Base-by-base conservation (phyloP, 1,140 invertebrate genomes). In the Scaptomyza montana region DNA sequence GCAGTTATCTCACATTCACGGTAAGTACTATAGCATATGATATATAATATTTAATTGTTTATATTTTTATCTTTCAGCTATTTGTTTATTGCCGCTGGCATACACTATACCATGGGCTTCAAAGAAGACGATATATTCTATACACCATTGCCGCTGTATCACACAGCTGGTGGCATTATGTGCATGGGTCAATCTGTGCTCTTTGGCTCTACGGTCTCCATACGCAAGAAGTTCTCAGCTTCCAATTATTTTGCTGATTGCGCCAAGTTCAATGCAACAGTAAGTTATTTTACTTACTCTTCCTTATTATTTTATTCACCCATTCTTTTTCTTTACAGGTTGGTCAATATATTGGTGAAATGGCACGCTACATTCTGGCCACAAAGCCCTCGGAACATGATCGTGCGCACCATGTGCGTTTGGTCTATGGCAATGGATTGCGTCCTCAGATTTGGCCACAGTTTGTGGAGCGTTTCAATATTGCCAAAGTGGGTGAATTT, bases 281-380 rank as follows among this genome's bases (percentile, higher is more conserved):
- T 99, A 93, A 96, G 95, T 41, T 33, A 5, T 33, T 7, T 5
- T 5, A 0, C 0, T 5, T 33, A 7, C 7, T 33, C 30, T 7
- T 33, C 7, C 30, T 33, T 33, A 4, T 33, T 8, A 8, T 2
- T 30, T 25, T 25, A 25, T 36, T 8, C 16, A 5, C 4, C 13
- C 12, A 12, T n/a, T 8, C 45, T 16, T 13, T 1, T 56, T 78
- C 92, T 36, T 12, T 46, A 12, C 33, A 89, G 85, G 65, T 89
- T 55, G 85, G 85, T 59, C 98, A 99, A 92, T 99, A 99, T 91
- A 99, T 99, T 90, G 99, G 99, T 12, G 99, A 99, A 93, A 98
- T 99, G 94, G 99, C 98, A 91, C 95, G 99, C 9, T 99, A 99
- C 93, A 94, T 99, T 45, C 93, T 99, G 62, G 96, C 97, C 16